These are phyloP conservation scores for Drosophila fulvimacula DNA, from an alignment of 2,888 invertebrate species.

Conservation along the genomic window DNA sequence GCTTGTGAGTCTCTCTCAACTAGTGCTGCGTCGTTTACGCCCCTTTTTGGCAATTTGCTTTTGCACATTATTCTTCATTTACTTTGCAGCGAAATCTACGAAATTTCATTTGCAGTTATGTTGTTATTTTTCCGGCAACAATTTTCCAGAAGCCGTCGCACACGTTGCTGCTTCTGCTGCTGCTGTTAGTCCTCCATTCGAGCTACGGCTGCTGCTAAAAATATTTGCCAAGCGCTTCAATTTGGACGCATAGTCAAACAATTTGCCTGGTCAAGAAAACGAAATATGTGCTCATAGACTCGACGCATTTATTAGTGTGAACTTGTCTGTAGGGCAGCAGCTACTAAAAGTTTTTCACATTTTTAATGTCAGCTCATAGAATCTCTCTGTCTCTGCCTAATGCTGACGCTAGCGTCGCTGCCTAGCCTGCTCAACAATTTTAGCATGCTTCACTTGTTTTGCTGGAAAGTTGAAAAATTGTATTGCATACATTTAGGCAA, in stretches of 20 bases:
- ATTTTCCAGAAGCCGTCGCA: slow-evolving; percentile 40
- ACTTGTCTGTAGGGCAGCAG: slow-evolving; percentile 21
- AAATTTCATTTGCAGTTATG: slow-evolving; percentile 80
- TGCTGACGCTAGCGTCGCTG: slow-evolving; percentile 34
- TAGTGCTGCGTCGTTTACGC: slow-evolving; percentile 24
- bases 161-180: slow-evolving; percentile 21
- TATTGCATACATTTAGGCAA: slow-evolving; percentile 59
- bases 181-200: slow-evolving; percentile 1
- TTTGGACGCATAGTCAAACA: slow-evolving; percentile 73
- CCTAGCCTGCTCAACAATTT: slow-evolving; percentile 47
- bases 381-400: slow-evolving; percentile 37
- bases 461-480: slow-evolving; percentile 53
- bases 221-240: slow-evolving; percentile 74
- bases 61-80: slow-evolving; percentile 79
- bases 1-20: background rate
- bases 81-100: slow-evolving; percentile 75
- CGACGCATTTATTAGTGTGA: slow-evolving; percentile 55
- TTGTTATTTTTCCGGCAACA: slow-evolving; percentile 65
- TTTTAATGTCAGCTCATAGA: slow-evolving; percentile 44
- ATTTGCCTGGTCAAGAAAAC: slow-evolving; percentile 58
- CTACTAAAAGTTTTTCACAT: slow-evolving; percentile 21
- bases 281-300: slow-evolving; percentile 53
- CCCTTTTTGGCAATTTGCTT: slow-evolving; percentile 67
- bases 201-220: slow-evolving; percentile 31
- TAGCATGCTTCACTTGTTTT: slow-evolving; percentile 60